Base-by-base conservation (phyloP, 2,888 invertebrate genomes). In the Pachycephus smyrnensis region DNA sequence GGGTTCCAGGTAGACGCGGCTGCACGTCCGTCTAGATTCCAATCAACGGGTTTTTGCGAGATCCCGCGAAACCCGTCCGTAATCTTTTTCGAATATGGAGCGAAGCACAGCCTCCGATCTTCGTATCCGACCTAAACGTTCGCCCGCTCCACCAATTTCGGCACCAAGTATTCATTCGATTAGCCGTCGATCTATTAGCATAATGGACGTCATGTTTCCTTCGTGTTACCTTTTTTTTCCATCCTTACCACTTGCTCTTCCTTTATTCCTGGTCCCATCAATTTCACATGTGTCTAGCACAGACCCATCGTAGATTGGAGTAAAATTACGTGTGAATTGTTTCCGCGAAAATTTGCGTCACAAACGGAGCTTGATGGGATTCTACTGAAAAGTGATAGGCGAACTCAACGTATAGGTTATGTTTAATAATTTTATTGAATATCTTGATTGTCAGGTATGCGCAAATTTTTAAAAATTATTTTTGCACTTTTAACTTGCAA, bases 21-120 rank as follows among this genome's bases (percentile, higher is more conserved):
- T 80, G 79, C 86, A 85, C 82, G 87, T 88, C 88, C 83, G 84
- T 84, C 88, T 87, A 88, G 88, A 89, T 89, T 89, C 89, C 88
- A 86, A 88, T 90, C 90, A 87, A 87, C 88, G 84, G 86, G 86
- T 88, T 88, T 89, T 90, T 89, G 86, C 86, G 80, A 69, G 79
- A 82, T 79, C 82, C 76, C 74, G 68, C 79, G 75, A 79, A 79
- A 79, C 79, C 73, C 78, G 77, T 73, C 75, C 78, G 73, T 76
- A 78, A 75, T 73, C 76, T 81, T 79, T 80, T 73, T 78, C 79
- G 81, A 81, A 82, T 83, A 80, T 85, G 82, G 83, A 84, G 81
- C 81, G 80, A 78, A 40, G 15, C 40, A 40, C 79, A 79, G 79
- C 75, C 55, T 79, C 73, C 73, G 79, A 77, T 68, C 79, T 40